These are phyloP conservation scores for Drosophila sp. DNA, from an alignment of 1,140 invertebrate genomes.

Conservation along the genomic window DNA sequence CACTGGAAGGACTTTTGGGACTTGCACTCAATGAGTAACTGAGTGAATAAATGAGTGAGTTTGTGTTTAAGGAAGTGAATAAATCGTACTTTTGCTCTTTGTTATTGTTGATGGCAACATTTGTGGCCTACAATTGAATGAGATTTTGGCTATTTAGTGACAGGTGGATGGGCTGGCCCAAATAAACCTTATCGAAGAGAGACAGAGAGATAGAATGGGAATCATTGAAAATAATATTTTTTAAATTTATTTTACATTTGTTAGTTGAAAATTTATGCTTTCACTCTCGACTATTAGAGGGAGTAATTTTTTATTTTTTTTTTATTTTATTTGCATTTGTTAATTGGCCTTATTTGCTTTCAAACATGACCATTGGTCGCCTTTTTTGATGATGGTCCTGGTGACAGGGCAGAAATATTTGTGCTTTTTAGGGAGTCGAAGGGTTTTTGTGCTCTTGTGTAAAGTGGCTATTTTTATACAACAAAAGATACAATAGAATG, in stretches of 20 bases:
- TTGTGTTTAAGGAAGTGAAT: not conserved
- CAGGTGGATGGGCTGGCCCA: not conserved
- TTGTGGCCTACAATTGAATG: conserved; percentile 62
- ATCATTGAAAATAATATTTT: too few relatives aligned
- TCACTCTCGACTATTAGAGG: too few relatives aligned
- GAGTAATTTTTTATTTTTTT: not conserved
- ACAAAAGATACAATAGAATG: conserved; percentile 69
- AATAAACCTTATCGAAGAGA: not conserved
- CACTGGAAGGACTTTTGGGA: conserved; percentile 20
- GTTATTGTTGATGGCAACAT: conserved; percentile 22
- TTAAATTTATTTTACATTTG: not conserved
- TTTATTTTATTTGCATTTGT: conserved; percentile 60
- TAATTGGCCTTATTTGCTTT: conserved; percentile 78
- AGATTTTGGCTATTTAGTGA: conserved; percentile 47
- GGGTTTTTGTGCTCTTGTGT: conserved; percentile 43
- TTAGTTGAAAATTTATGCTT: not conserved
- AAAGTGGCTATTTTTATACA: conserved; percentile 49
- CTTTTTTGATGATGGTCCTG: conserved; percentile 26
- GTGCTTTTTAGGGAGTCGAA: conserved; percentile 34
- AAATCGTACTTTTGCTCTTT: conserved; percentile 58
- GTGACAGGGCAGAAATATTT: conserved; percentile 48
- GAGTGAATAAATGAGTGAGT: not conserved
- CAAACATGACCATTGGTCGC: conserved; percentile 62
- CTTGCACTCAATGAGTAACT: conserved; percentile 24
- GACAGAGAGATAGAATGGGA: too few relatives aligned